Base-by-base conservation (phyloP, 2,113 vertebrate species). In the Actenoides hombroni region DNA sequence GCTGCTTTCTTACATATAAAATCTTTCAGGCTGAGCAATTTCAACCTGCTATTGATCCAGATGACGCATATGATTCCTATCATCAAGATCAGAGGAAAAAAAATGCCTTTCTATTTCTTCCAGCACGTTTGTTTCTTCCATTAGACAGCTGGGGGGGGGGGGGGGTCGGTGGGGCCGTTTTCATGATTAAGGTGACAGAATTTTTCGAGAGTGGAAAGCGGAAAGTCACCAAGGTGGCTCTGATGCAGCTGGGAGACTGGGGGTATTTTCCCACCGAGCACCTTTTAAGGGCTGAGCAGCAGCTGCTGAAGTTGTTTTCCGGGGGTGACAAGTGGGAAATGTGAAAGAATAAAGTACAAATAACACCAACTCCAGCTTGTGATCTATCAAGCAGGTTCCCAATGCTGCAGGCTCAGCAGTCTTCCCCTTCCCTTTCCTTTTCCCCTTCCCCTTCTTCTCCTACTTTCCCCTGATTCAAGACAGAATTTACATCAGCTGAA, bases 1-100 rank as follows among this genome's bases (percentile, higher is more conserved):
- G 86, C 79, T 82, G 91, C 79, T 60, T 60, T 92, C 83, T 86
- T 86, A 48, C 35, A 65, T 44, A 82, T 3, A 44, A 91, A 88
- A 92, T 54, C 94, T 79, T 88, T 16, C 90, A 90, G 86, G n/a
- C 79, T 86, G 92, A 90, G 80, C 71, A 77, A 37, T 92, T 87
- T 54, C 23, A 7, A 21, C 61, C 68, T 59, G 1, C 49, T 81
- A 70, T 94, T 65, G 92, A 93, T 88, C 82, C 63, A 54, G 57
- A 48, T 79, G 88, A 83, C 2, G n/a, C 61, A 61, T 79, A 40
- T 15, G 75, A 90, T 73, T 83, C 79, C 95, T 86, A 49, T 44
- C 93, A 96, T 64, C 76, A 59, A 88, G 71, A 90, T 19, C 6
- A 13, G 79, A 70, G 70, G 5, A 3, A 3, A 56, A 46, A 21